Base-by-base conservation (phyloP, 2,888 invertebrate genomes). In the Anorthoa munda region DNA sequence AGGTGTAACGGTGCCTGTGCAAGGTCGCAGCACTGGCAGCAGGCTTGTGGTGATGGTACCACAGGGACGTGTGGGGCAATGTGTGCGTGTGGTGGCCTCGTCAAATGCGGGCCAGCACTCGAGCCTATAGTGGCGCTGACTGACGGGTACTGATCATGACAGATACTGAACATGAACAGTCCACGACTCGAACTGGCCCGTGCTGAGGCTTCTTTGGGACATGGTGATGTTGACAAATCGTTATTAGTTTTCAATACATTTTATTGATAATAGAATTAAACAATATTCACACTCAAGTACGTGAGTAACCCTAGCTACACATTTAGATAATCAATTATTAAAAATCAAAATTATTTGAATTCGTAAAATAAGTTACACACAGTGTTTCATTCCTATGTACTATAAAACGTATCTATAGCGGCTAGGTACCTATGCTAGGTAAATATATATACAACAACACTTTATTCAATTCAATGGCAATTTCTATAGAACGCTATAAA, bases 311-410 rank as follows among this genome's bases (percentile, higher is more conserved):
- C 92, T 93, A 88, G 90, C 93, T 93, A 94, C 92, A 93, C 93
- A 94, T 93, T 93, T 93, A 94, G 91, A 91, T 93, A 93, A 95
- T 94, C 93, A 91, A 91, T 92, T 90, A 90, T 89, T 92, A 92
- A 94, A 93, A 94, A 92, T 92, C 90, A 89, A 92, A 90, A 86
- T 86, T 55, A 90, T 87, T 88, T 88, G 90, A 89, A 90, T 88
- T 89, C 86, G 88, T 87, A 88, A 89, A 91, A 92, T 90, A 92
- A 91, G 92, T 91, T 89, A 92, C 87, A 90, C 83, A 89, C 87
- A 86, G 86, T 87, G 86, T 89, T 81, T 86, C 82, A 86, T 82
- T 79, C 86, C 86, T 89, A 88, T 84, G 82, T 83, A 88, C 87
- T 88, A 89, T 86, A 90, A 89, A 75, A 86, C 80, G 66, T 73